Base-by-base conservation (phyloP, 2,888 invertebrate species). In the Pachliopta kotzebuea region DNA sequence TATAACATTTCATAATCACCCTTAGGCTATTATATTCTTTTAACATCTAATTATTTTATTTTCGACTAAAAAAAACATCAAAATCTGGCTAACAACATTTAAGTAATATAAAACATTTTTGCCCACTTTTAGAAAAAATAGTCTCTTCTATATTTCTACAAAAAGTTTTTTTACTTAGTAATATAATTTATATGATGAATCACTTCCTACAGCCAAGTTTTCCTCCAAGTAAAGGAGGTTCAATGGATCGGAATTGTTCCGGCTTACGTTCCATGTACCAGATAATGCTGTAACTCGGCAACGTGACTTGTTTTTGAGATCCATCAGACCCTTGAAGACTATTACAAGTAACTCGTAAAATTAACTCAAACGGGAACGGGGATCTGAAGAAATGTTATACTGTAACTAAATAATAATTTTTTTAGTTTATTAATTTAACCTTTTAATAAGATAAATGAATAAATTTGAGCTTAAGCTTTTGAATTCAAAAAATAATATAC, bases 151-250 rank as follows among this genome's bases (percentile, higher is more conserved):
- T 8, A 8, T 1, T n/a, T 45, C 18, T 11, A n/a, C n/a, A 18
- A 26, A 50, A 56, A 62, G 18, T 62, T 54, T 9, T 42, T 14
- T 55, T 11, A 53, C 24, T 14, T 14, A 37, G 29, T 58, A 55
- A 63, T 58, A 59, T 54, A 55, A 63, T 63, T 63, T 63, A 24
- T 50, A 50, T 55, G 59, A 59, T 56, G 24, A 55, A 56, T 59
- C 42, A 53, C 54, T 20, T 29, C 26, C 20, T 14, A 37, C 50
- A 37, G 8, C 37, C 45, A 59, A 59, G 55, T 55, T 59, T 50
- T 26, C 55, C 37, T 54, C 20, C n/a, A 20, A 37, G 45, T 60
- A 59, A 57, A 53, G 50, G 23, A 59, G 31, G 56, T 56, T 59
- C 50, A 64, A 56, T 56, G 59, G 60, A 60, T 56, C 59, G 58